phyloP scores from a whole-genome alignment of 2,888 invertebrate species.

The Glaucopsyche alexis region DNA sequence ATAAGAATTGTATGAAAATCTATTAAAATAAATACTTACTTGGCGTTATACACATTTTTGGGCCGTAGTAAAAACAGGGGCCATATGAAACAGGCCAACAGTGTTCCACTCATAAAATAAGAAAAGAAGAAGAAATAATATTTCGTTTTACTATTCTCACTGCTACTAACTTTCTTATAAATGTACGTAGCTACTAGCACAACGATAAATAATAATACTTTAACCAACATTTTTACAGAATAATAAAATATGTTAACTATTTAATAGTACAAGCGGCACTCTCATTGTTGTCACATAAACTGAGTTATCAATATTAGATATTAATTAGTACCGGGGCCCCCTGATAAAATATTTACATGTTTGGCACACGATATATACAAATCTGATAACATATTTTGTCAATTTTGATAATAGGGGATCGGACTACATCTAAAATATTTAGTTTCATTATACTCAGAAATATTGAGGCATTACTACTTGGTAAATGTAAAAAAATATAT shows the following conservation, averaged over 20 bases:
- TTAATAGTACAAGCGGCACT: constrained; percentile 42
- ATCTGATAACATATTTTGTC: not conserved
- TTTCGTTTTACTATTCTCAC: constrained; percentile 53
- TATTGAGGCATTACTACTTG: not conserved
- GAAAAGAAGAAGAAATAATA: constrained; percentile 53
- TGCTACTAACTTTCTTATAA: constrained; percentile 51
- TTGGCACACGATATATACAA: constrained; percentile 22
- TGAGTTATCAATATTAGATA: constrained; percentile 31
- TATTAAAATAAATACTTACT: constrained; percentile 53
- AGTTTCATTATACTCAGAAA: too few relatives aligned
- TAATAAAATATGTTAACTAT: constrained; percentile 28
- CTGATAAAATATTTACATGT: constrained; percentile 19
- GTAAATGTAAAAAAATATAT: too few relatives aligned
- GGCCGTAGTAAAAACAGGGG: constrained; percentile 60
- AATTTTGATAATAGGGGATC: too few relatives aligned
- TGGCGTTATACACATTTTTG: constrained; percentile 60
- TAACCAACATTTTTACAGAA: constrained; percentile 53
- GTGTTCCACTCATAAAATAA: constrained; percentile 49
- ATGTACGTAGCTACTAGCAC: constrained; percentile 50
- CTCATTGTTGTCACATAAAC: constrained; percentile 34
- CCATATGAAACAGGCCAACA: constrained; percentile 50
- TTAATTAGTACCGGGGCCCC: constrained; percentile 30
- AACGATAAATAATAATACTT: constrained; percentile 47
- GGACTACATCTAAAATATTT: too few relatives aligned
- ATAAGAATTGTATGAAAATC: too few relatives aligned